Percentiles rank a stretch among this genome's conserved stretches.
Conservation (phyloP, 2,888 invertebrate species). For the Danaus chrysippus region DNA sequence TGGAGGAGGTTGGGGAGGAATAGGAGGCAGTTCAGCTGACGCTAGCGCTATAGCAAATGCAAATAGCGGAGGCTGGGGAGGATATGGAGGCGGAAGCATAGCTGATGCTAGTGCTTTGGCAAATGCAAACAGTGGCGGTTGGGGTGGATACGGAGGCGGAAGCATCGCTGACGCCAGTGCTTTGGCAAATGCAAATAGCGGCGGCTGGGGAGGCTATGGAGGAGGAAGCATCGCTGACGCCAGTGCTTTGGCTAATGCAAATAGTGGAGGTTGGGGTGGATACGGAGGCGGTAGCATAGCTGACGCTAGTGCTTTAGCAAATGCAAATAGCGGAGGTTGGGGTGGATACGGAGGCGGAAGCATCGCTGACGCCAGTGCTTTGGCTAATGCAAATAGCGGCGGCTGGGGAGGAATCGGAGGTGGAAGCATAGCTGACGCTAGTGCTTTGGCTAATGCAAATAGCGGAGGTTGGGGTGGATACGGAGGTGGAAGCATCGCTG, state of each 20-base stretch:
- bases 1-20: conserved; percentile 20
- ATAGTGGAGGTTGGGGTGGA: conserved; percentile 18
- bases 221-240: conserved; percentile 24
- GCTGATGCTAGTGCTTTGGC: conserved; percentile 28
- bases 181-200: conserved; percentile 16
- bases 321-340: conserved; percentile 21
- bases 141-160: conserved; percentile 14
- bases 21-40: conserved; percentile 23
- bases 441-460: conserved; percentile 26
- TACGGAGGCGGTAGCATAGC: conserved; percentile 22
- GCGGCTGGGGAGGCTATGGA: conserved; percentile 19
- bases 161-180: conserved; percentile 26
- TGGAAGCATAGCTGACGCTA: conserved; percentile 24
- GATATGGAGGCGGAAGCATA: conserved; percentile 20
- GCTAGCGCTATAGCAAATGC: conserved; percentile 27
- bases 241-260: conserved; percentile 27
- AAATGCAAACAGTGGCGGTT: conserved; percentile 22
- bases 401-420: conserved; percentile 24
- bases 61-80: conserved; percentile 16
- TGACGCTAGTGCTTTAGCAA: conserved; percentile 29
- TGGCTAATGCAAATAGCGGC: conserved; percentile 18
- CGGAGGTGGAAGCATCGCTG: conserved; percentile 21
- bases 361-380: conserved; percentile 19
- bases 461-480: conserved; percentile 15
- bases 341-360: conserved; percentile 21